A percentile compares a stretch with the other conserved stretches of the same genome.
Evolutionary conservation across 2,888 invertebrate genomes (phyloP).

Genomic region (Archips xylosteana): DNA sequence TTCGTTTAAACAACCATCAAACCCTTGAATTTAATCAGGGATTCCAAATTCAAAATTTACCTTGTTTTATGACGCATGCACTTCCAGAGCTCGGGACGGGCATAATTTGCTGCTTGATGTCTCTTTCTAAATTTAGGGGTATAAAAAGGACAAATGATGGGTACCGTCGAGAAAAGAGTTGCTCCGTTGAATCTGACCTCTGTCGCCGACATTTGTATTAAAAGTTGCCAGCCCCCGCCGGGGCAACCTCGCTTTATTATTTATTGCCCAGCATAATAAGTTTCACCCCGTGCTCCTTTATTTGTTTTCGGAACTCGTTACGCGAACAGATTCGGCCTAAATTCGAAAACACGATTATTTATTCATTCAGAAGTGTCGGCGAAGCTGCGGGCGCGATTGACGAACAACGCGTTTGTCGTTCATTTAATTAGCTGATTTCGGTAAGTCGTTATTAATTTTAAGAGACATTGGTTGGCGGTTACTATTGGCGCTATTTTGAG

Average conservation of each 20-base stretch:
- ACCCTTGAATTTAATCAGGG: slow-evolving; percentile 6
- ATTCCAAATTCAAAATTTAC: slow-evolving; percentile 4
- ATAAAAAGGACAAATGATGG: slow-evolving; percentile 4
- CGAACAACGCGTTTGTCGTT: slow-evolving; percentile 7
- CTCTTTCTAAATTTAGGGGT: background rate
- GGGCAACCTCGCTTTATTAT: slow-evolving; percentile 72
- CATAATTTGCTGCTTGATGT: background rate
- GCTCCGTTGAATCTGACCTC: slow-evolving; percentile 16
- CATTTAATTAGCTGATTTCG: slow-evolving; percentile 15
- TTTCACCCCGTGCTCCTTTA: slow-evolving; percentile 63
- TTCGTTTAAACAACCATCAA: slow-evolving; percentile 1
- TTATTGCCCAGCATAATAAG: slow-evolving; percentile 79
- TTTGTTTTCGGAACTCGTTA: slow-evolving; percentile 82
- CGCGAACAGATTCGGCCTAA: slow-evolving; percentile 74
- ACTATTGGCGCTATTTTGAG: background rate
- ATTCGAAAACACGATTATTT: slow-evolving; percentile 79
- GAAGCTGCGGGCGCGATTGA: slow-evolving; percentile 46
- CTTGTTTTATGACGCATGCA: slow-evolving; percentile 2
- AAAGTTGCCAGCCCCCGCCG: slow-evolving; percentile 25
- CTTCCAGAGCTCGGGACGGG: background rate
- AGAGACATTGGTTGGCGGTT: background rate
- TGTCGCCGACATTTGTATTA: slow-evolving; percentile 21
- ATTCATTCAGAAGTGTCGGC: slow-evolving; percentile 65
- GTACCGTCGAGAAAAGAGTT: background rate
- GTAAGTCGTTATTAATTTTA: slow-evolving; percentile 2